Percentiles rank a stretch among this genome's conserved stretches.
Evolutionary conservation across 2,113 vertebrate genomes (phyloP).

Genomic region (Ploceus nigricollis): DNA sequence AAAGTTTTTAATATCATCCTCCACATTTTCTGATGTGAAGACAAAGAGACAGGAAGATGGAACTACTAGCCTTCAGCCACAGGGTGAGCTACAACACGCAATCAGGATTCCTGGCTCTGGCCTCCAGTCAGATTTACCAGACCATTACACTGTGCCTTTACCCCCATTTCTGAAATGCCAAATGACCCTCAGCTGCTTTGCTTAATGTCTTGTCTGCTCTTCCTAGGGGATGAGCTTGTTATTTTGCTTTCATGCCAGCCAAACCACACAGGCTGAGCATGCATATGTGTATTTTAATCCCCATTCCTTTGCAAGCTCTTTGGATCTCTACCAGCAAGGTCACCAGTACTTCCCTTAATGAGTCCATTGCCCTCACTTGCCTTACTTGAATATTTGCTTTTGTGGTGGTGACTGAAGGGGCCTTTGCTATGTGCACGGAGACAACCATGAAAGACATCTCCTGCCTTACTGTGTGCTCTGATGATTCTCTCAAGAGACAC

Average conservation of each 20-base stretch:
- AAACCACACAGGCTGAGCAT: not conserved
- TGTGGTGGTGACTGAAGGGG: not conserved
- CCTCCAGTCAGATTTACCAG: not conserved
- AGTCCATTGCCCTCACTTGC: not conserved
- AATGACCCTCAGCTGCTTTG: not conserved
- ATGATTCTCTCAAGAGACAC: not conserved
- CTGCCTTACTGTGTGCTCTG: not conserved
- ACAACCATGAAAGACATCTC: not conserved
- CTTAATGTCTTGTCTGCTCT: not conserved
- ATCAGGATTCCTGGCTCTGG: not conserved
- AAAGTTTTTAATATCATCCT: not conserved
- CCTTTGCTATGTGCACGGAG: not conserved
- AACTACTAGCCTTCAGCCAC: not conserved
- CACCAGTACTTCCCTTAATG: not conserved
- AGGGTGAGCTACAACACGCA: not conserved
- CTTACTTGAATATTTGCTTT: not conserved
- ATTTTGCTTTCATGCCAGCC: not conserved
- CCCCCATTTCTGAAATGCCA: not conserved
- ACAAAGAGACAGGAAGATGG: not conserved
- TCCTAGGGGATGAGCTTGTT: not conserved
- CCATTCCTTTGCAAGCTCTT: not conserved
- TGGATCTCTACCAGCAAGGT: not conserved
- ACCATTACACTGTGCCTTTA: not conserved
- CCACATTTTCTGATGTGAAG: not conserved
- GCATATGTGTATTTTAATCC: not conserved